phyloP scores from a whole-genome alignment of 2,888 invertebrate genomes.

The Hirtodrosophila confusa region DNA sequence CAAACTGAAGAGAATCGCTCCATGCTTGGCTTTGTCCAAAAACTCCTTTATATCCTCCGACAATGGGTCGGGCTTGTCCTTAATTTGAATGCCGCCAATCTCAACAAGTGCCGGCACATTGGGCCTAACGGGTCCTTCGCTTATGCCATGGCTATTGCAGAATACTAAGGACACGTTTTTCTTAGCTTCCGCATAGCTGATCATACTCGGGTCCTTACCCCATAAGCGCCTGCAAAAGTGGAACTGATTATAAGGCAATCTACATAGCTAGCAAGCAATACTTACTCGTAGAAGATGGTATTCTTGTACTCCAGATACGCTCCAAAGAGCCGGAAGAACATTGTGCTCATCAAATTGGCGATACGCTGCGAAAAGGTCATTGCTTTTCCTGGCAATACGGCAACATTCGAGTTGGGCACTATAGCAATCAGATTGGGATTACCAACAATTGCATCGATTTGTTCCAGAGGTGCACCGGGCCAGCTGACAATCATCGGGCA shows the following conservation, averaged over 20 bases:
- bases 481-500: constrained; percentile 76
- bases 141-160: constrained; percentile 77
- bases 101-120: constrained; percentile 81
- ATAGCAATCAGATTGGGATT: constrained; percentile 73
- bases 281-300: constrained; percentile 66
- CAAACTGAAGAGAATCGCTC: constrained; percentile 84
- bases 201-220: constrained; percentile 54
- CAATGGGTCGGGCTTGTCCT: constrained; percentile 74
- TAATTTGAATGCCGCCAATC: constrained; percentile 83
- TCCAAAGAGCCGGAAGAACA: constrained; percentile 31
- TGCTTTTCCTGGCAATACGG: constrained; percentile 33
- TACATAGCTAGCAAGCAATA: neutral
- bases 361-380: constrained; percentile 69
- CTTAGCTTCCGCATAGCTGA: constrained; percentile 64
- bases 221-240: constrained; percentile 36
- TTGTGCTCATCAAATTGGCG: constrained; percentile 48
- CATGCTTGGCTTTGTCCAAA: constrained; percentile 82
- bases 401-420: constrained; percentile 69
- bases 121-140: constrained; percentile 80
- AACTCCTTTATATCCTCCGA: constrained; percentile 83
- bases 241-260: neutral
- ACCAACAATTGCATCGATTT: constrained; percentile 66
- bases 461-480: constrained; percentile 56
- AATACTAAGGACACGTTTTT: constrained; percentile 81
- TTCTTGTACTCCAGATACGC: constrained; percentile 29